Evolutionary conservation across 2,888 invertebrate genomes (phyloP).

Genomic region (Dinocampus coccinellae): DNA sequence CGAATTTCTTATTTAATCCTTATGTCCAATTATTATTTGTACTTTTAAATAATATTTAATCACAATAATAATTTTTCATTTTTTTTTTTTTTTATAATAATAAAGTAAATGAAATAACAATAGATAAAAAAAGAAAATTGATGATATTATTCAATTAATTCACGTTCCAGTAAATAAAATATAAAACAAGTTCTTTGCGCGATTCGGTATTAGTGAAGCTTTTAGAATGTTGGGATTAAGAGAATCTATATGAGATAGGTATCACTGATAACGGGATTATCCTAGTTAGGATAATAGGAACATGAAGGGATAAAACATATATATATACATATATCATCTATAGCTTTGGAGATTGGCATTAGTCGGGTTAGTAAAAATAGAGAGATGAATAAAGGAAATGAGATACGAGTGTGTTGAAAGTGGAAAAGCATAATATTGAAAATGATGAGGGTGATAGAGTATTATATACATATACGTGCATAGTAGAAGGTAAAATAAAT

Average conservation of each 20-base stretch:
- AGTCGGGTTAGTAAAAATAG: constrained; percentile 34
- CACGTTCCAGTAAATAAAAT: background rate
- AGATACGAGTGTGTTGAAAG: constrained; percentile 5
- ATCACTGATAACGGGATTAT: constrained; percentile 63
- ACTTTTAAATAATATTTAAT: background rate
- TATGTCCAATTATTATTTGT: constrained; percentile 36
- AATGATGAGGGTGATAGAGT: background rate
- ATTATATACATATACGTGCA: background rate
- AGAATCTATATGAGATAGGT: constrained; percentile 33
- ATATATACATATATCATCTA: background rate
- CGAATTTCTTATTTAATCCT: constrained; percentile 31
- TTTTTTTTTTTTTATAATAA: no score
- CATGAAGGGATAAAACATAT: constrained; percentile 12
- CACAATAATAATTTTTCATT: no score
- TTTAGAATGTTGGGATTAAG: constrained; percentile 54
- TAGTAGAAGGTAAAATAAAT: constrained; percentile 38
- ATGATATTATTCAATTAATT: background rate
- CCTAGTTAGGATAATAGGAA: constrained; percentile 40
- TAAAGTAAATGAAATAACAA: background rate
- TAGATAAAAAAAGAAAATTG: background rate
- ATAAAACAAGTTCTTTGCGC: constrained; percentile 47
- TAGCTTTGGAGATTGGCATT: constrained; percentile 28
- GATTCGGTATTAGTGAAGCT: constrained; percentile 55
- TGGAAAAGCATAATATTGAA: background rate
- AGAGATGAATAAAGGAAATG: constrained; percentile 16